Base-by-base conservation (phyloP, 2,113 vertebrate species). In the Pongo abelii region DNA sequence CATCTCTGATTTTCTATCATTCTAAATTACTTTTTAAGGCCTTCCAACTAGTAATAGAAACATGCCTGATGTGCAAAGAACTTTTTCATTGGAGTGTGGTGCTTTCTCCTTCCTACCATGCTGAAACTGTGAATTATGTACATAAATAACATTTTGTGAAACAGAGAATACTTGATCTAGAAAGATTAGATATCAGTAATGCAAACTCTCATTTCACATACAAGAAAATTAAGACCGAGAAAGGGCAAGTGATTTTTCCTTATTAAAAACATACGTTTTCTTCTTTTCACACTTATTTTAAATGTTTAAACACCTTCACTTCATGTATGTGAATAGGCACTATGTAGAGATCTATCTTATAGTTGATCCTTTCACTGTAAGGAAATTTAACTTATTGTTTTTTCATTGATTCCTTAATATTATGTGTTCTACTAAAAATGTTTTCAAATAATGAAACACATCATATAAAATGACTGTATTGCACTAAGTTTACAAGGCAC, bases 401-500 rank as follows among this genome's bases (percentile, higher is more conserved):
- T 84, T 79, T 18, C 11, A 86, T n/a, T 30, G 2, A 70, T 87
- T 50, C 84, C 18, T 90, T 40, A 80, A 81, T 48, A 43, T 25
- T 55, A 61, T 57, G 70, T 61, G 30, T 84, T 86, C 87, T 91
- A 61, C 59, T 59, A 32, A 89, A 67, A 91, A 91, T 57, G 50
- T 83, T 89, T 97, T 94, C 40, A 89, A 93, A 59, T 74, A 78
- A 85, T n/a, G 35, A 91, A 55, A 67, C 17, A 85, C 8, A 90
- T 72, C 30, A 55, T 46, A 77, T 97, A 32, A 89, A 78, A 86
- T 30, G 46, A 48, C 43, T 74, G 25, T 78, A 83, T 23, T 78
- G 32, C 35, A 46, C 46, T 83, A 48, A 35, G 3, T 83, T 91
- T 86, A 86, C 8, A 72, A 50, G 25, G 13, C 16, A 80, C 4